Conservation (phyloP, 2,888 invertebrate genomes). For the Phoenoteleia sp. region DNA sequence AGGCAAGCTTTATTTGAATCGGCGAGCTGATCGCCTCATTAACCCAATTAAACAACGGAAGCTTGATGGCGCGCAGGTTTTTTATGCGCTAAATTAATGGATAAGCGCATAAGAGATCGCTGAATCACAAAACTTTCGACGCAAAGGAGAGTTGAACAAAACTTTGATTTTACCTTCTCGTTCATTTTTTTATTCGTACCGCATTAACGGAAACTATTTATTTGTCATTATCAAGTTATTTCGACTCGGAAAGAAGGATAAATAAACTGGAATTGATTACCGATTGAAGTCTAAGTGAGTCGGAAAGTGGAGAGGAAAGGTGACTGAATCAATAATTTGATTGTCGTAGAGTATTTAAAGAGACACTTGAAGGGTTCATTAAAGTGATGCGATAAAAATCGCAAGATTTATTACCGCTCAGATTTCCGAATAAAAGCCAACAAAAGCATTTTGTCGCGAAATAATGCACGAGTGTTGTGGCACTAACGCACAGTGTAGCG, state of each 20-base stretch:
- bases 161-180: slow-evolving; percentile 1
- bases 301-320: background rate
- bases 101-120: slow-evolving; percentile 51
- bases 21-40: slow-evolving; percentile 81
- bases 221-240: slow-evolving; percentile 29
- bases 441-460: slow-evolving; percentile 51
- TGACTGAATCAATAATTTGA: slow-evolving; percentile 43
- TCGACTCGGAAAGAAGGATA: background rate
- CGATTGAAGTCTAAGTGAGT: slow-evolving; percentile 10
- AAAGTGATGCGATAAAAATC: slow-evolving; percentile 55
- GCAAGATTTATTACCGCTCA: slow-evolving; percentile 30
- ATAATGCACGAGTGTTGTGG: slow-evolving; percentile 45
- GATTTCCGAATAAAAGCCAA: slow-evolving; percentile 57
- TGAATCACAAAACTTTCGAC: slow-evolving; percentile 49
- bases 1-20: slow-evolving; percentile 79
- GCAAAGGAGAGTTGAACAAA: background rate
- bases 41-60: slow-evolving; percentile 82
- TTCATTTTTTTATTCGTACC: slow-evolving; percentile 7
- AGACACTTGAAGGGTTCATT: slow-evolving; percentile 44
- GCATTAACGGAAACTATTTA: slow-evolving; percentile 56
- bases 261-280: slow-evolving; percentile 24
- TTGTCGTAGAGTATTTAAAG: slow-evolving; percentile 41
- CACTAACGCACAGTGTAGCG: background rate
- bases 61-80: slow-evolving; percentile 80
- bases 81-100: slow-evolving; percentile 78